A percentile compares a stretch with the other conserved stretches of the same genome.
Conservation (phyloP, 2,888 invertebrate genomes). For the Phalangium opilio region DNA sequence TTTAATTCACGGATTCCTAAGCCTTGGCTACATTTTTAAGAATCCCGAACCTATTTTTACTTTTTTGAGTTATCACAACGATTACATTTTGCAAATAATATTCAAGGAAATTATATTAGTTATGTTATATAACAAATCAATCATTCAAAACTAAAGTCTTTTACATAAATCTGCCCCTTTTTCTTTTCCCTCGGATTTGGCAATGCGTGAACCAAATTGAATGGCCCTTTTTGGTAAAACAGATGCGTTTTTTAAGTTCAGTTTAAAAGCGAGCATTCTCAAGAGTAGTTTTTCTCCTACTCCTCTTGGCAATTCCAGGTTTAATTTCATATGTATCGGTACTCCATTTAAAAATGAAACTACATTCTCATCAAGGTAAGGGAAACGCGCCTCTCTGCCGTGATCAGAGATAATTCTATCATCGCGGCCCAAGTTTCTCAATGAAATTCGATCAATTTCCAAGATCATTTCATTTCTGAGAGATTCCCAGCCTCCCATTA, state of each 20-base stretch:
- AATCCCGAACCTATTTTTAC: no score
- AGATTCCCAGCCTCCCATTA: slow-evolving; percentile 35
- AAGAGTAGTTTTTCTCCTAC: slow-evolving; percentile 86
- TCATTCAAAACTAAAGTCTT: slow-evolving; percentile 19
- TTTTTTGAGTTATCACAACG: no score
- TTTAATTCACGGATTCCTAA: no score
- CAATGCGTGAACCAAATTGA: slow-evolving; percentile 93
- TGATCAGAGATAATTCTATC: slow-evolving; percentile 83
- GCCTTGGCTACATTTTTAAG: no score
- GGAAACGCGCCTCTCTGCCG: slow-evolving; percentile 46
- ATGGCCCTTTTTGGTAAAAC: slow-evolving; percentile 76
- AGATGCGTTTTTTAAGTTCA: slow-evolving; percentile 34
- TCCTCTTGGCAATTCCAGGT: slow-evolving; percentile 46
- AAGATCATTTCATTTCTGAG: slow-evolving; percentile 46
- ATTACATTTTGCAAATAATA: no score
- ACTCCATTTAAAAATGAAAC: slow-evolving; percentile 36
- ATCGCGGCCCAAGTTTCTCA: slow-evolving; percentile 84
- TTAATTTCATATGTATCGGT: slow-evolving; percentile 35
- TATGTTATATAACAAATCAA: no score
- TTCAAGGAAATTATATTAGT: no score
- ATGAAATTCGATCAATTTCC: slow-evolving; percentile 72
- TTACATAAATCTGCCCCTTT: slow-evolving; percentile 61
- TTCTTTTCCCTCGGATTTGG: slow-evolving; percentile 52
- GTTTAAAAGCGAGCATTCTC: slow-evolving; percentile 36
- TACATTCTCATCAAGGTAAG: slow-evolving; percentile 44